phyloP scores from a whole-genome alignment of 2,113 vertebrate genomes.

The Nycticorax nycticorax region DNA sequence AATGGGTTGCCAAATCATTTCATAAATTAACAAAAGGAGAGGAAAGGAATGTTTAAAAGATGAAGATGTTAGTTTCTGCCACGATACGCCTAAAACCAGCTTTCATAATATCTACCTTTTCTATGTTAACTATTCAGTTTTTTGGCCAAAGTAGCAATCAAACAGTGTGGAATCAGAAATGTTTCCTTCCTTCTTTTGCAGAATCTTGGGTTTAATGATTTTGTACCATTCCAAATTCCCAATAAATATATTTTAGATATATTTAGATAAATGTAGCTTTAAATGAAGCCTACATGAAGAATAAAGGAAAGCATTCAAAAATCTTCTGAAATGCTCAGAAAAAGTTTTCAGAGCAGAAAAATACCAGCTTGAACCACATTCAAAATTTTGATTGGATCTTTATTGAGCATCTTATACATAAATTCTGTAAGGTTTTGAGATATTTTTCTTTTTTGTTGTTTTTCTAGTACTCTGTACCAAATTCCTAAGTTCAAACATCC shows the following conservation, averaged over 20 bases:
- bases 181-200: not conserved
- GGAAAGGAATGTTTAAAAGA: not conserved
- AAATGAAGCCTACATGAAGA: not conserved
- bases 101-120: not conserved
- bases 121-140: not conserved
- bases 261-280: not conserved
- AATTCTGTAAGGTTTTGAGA: not conserved
- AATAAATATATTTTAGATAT: not conserved
- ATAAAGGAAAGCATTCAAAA: not conserved
- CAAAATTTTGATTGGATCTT: not conserved
- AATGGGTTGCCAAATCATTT: not conserved
- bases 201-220: not conserved
- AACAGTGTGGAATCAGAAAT: not conserved
- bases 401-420: not conserved
- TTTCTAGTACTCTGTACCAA: not conserved
- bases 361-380: not conserved
- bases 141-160: not conserved
- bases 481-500: not conserved
- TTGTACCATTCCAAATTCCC: not conserved
- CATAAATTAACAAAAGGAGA: not conserved
- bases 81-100: not conserved
- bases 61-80: not conserved
- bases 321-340: not conserved
- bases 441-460: not conserved
- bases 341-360: not conserved